Evolutionary conservation across 2,888 invertebrate species (phyloP), one percentile per base, ranked within the genome.

Genomic region (Trachelus tabidus): DNA sequence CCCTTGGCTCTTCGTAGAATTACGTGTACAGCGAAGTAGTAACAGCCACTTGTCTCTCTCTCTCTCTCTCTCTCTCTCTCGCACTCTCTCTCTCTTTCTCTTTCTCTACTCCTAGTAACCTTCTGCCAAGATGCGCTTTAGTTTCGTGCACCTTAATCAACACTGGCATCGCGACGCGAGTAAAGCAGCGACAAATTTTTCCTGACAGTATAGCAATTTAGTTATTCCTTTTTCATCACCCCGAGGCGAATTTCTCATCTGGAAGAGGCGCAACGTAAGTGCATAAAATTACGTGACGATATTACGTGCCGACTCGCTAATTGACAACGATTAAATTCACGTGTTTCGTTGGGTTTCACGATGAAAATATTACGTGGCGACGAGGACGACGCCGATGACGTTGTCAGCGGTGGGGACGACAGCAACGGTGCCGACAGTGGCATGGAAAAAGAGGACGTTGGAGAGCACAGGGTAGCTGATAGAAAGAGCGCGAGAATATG

Each of bases 241-340:
- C 56, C 56, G 9, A 23, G 23, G 56, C 23, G 56, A 56, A 56
- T 56, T 56, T 56, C 56, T 56, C 56, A 56, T 56, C 9, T 71
- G 71, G 71, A 34, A 71, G 71, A 71, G 31, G 15, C 31, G 71
- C 31, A 56, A 56, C 56, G 23, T 56, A 56, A 56, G 56, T 56
- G 56, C 56, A 56, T 56, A 56, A 56, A 56, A 23, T 56, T 56
- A 71, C 31, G 23, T 71, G 71, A 71, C 6, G 31, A 33, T 34
- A 71, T 71, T 71, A 31, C 71, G 71, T 34, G 71, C 71, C 12
- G 71, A 34, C 31, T 71, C 71, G 31, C 33, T 71, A 71, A 71
- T 71, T 71, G 33, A 71, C 71, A 34, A 34, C 71, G 71, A 71
- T 71, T 71, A 71, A 71, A 71, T 71, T 34, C 71, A n/a, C 71